These are phyloP conservation scores for Cylloceria caligata DNA, from an alignment of 2,888 invertebrate genomes.

Conservation along the genomic window DNA sequence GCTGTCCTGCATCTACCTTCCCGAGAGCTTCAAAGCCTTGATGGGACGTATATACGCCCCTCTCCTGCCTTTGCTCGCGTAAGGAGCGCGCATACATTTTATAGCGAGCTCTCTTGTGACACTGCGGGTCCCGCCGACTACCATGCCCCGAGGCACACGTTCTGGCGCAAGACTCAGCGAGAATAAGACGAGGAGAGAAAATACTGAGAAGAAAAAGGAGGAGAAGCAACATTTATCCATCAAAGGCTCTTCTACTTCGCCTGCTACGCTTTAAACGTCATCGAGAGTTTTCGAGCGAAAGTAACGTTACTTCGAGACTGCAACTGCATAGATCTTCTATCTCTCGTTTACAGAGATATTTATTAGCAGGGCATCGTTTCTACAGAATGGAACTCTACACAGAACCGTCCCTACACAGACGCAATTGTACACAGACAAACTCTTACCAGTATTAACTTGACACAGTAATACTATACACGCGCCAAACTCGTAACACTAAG, in stretches of 20 bases:
- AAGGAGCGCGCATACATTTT: slow-evolving; percentile 66
- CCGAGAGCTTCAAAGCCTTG: slow-evolving; percentile 69
- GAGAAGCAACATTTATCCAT: slow-evolving; percentile 31
- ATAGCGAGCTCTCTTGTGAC: slow-evolving; percentile 57
- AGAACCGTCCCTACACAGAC: no score
- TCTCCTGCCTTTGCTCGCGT: slow-evolving; percentile 50
- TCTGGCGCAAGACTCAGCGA: slow-evolving; percentile 51
- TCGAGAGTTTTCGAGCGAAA: slow-evolving; percentile 27
- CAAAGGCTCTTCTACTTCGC: slow-evolving; percentile 36
- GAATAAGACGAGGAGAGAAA: slow-evolving; percentile 39
- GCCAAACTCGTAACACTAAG: no score
- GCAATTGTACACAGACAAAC: no score
- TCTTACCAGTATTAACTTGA: no score
- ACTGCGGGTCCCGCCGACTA: slow-evolving; percentile 29
- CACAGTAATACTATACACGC: no score
- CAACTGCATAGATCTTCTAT: not conserved
- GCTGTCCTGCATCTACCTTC: slow-evolving; percentile 50
- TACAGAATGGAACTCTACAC: no score
- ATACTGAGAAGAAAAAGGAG: no score
- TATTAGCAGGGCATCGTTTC: no score
- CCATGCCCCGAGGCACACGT: slow-evolving; percentile 39
- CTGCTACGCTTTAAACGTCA: slow-evolving; percentile 1
- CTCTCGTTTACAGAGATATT: not conserved
- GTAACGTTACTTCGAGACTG: not conserved
- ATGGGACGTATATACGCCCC: slow-evolving; percentile 56